Evolutionary conservation across 2,113 vertebrate species (phyloP), one percentile per base, ranked within the genome.

Genomic region (Murina feae): DNA sequence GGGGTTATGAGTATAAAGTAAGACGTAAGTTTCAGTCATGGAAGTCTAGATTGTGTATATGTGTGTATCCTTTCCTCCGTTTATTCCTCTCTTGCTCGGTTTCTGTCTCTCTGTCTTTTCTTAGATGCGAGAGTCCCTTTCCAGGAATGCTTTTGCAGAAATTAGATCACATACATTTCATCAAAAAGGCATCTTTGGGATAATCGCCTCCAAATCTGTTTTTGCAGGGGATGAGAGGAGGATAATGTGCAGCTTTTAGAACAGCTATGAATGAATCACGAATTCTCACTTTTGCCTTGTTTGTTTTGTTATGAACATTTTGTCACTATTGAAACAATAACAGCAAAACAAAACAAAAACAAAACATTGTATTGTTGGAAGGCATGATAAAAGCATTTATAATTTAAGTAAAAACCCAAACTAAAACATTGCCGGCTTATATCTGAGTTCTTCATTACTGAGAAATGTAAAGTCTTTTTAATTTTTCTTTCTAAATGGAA

Each of bases 401-500:
- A 95, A 96, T 94, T 95, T 95, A 84, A 95, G 82, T 78, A 94
- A 89, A 89, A 95, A 44, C 94, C 44, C 21, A 78, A 94, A 97
- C 66, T 71, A 91, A 95, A 96, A 93, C 79, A 95, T 74, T 72
- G 23, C 76, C 60, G 82, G 63, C 83, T 94, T 95, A 66, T 95
- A 86, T 94, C 51, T 93, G 86, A 92, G 79, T 92, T 96, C 96
- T 96, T 86, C 81, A 95, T 96, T 58, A 88, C 92, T 89, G 74
- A 65, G 42, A 96, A 95, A 96, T 94, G 60, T 95, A 91, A 96
- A 92, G 82, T 88, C 81, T 89, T 93, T 96, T 76, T 65, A 94
- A 95, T 96, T 95, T 97, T 95, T 94, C 92, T 96, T 96, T 87
- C 28, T 14, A 95, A 96, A 91, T 96, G 91, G 94, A 96, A 95